Conservation (phyloP, 2,797 vertebrate species). For the Psittacula derbiana region DNA sequence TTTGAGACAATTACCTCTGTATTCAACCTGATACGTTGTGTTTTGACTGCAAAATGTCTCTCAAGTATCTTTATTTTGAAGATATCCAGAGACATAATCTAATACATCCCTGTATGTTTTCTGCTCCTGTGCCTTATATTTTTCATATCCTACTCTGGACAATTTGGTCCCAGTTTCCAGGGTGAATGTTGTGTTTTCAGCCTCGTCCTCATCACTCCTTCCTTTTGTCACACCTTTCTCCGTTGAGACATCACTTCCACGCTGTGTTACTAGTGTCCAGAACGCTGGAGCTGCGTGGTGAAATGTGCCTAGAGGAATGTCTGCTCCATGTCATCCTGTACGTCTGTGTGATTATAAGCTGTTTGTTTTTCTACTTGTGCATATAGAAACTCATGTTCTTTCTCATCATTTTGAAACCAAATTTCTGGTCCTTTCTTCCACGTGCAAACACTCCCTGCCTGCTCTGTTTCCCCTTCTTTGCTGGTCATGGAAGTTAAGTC, state of each 20-base stretch:
- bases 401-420: background rate
- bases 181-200: background rate
- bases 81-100: background rate
- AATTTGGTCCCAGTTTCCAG: background rate
- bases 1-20: background rate
- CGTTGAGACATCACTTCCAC: background rate
- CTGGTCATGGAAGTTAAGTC: background rate
- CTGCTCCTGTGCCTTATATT: rapidly evolving
- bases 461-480: background rate
- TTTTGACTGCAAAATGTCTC: background rate
- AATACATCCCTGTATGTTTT: background rate
- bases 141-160: background rate
- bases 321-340: background rate
- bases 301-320: background rate
- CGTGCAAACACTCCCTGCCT: background rate
- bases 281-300: background rate
- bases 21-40: rapidly evolving
- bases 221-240: background rate
- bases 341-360: background rate
- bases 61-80: background rate
- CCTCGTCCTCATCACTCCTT: background rate
- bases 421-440: background rate
- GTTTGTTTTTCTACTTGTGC: background rate
- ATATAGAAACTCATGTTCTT: background rate
- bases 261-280: background rate